Conservation (phyloP, 30 jellyfish, hydroid and myxozoan species). For the Rhopilema esculentum region DNA sequence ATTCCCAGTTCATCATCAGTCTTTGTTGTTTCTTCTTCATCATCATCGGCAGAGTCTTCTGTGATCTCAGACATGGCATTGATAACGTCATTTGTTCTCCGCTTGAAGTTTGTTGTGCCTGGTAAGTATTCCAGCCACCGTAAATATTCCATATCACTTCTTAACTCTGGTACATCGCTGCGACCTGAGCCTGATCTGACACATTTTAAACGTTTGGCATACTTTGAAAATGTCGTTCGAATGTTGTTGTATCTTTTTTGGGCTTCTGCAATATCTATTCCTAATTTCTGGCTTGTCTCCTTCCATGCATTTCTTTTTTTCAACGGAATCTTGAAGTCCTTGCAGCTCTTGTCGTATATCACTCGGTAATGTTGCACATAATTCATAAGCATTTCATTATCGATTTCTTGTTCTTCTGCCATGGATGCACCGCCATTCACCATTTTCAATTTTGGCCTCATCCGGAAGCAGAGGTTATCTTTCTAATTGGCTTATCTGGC, state of each 20-base stretch:
- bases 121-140: conserved; percentile 24
- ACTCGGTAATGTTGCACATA: too few species aligned
- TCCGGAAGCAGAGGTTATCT: too few species aligned
- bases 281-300: neutral
- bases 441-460: too few species aligned
- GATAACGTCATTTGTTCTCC: neutral
- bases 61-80: neutral
- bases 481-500: too few species aligned
- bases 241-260: conserved; percentile 27
- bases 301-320: conserved; percentile 14
- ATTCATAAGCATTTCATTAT: conserved; percentile 9
- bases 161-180: conserved; percentile 9
- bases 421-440: too few species aligned
- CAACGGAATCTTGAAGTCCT: neutral
- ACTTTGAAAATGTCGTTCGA: conserved; percentile 32
- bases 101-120: neutral
- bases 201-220: conserved; percentile 20
- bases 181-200: conserved; percentile 34
- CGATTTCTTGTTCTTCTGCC: neutral
- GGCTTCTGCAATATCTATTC: neutral
- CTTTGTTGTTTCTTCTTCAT: neutral
- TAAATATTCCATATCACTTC: conserved; percentile 24
- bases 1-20: neutral
- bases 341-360: neutral
- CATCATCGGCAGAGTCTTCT: neutral